Evolutionary conservation across 2,797 vertebrate genomes (phyloP), one percentile per base, ranked within the genome.

Genomic region (Hybognathus amarus): DNA sequence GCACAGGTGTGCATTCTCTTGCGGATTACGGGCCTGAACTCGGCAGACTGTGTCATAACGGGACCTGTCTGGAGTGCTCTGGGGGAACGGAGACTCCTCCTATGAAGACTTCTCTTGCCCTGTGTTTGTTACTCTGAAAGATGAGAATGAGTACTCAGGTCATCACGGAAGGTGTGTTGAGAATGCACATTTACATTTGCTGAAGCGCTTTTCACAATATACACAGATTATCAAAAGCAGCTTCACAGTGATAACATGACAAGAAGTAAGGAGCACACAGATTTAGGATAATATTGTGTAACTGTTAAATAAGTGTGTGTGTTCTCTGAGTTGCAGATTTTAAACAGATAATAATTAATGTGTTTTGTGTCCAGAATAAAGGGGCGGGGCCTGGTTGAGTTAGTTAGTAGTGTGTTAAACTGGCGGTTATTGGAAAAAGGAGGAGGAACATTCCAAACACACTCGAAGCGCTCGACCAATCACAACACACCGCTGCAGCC

Each of bases 41-140:
- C 42, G 95, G 97, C 0, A 94, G n/a, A 97, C 87, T 99, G 98
- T 90, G n/a, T n/a, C n/a, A n/a, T n/a, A 95, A 93, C 0, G 0
- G 1, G 0, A 94, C 93, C 0, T n/a, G 0, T 87, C 52, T 99
- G 98, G 98, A 99, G 99, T 85, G 94, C 94, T 0, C 10, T 92
- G 5, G 97, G 97, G 97, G 2, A 95, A 84, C 0, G 96, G 95
- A 0, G 95, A 0, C 86, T 99, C 73, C 73, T 96, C 97, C 1
- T 98, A 97, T 0, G 96, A 98, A 90, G 96, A 97, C 69, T 99
- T 96, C 6, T 90, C 93, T 82, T 99, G 99, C 87, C 98, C 98
- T 1, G 95, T 99, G 80, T 99, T 99, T 91, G 96, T n/a, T n/a
- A n/a, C 97, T 2, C 91, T 99, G 12, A 94, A 96, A 38, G 96